A percentile compares a stretch with the other conserved stretches of the same genome.
These are phyloP conservation scores for Chaenogobius annularis DNA, from an alignment of 2,113 vertebrate species.

Conservation along the genomic window DNA sequence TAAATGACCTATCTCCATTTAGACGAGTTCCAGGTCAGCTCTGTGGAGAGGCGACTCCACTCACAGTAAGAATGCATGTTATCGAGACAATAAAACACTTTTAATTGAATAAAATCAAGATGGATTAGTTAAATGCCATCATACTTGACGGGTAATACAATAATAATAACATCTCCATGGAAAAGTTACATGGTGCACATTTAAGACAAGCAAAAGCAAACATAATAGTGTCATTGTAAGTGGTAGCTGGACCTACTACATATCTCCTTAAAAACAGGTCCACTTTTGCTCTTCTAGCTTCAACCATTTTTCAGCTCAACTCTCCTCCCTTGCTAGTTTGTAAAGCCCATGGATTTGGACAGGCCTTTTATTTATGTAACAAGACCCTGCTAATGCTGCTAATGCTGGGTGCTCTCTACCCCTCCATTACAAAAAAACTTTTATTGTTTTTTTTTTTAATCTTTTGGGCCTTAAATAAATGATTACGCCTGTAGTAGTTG, in stretches of 20 bases:
- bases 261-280: slow-evolving; percentile 11
- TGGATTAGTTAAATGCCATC: neutral
- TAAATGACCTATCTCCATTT: too few relatives aligned
- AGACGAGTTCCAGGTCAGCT: too few relatives aligned
- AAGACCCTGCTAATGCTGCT: slow-evolving; percentile 22
- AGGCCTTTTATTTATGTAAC: slow-evolving; percentile 43
- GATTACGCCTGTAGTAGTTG: slow-evolving; percentile 37
- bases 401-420: too few relatives aligned
- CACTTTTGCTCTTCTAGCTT: neutral
- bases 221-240: too few relatives aligned
- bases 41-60: too few relatives aligned
- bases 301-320: slow-evolving; percentile 27
- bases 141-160: neutral
- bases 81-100: neutral
- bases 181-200: too few relatives aligned
- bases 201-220: too few relatives aligned
- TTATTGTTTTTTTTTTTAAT: slow-evolving; percentile 6
- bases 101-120: too few relatives aligned
- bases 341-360: slow-evolving; percentile 42
- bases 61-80: neutral
- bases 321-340: slow-evolving; percentile 34
- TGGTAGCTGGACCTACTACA: neutral
- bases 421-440: slow-evolving; percentile 8
- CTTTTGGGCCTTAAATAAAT: slow-evolving; percentile 37
- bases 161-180: neutral